Evolutionary conservation across 2,888 invertebrate species (phyloP).

Genomic region (Mesorhabditis spiculigera): DNA sequence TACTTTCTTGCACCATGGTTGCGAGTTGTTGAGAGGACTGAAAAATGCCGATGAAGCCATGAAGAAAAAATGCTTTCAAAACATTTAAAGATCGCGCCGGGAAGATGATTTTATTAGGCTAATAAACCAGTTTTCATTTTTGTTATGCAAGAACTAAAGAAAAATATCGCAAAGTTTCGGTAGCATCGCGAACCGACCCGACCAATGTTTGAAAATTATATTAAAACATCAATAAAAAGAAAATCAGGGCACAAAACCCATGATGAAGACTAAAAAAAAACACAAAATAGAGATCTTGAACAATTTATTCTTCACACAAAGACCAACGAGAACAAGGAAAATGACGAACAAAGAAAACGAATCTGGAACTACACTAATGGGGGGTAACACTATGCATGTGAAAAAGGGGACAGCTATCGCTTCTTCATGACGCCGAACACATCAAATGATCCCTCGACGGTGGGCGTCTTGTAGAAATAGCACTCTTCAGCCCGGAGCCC

Average conservation of each 20-base stretch:
- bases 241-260: too few relatives aligned
- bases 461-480: conserved; percentile 33
- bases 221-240: not conserved
- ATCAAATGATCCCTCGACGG: conserved; percentile 33
- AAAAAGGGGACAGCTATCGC: not conserved
- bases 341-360: conserved; percentile 10
- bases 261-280: too few relatives aligned
- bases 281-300: too few relatives aligned
- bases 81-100: not conserved
- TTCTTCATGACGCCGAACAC: conserved; percentile 44
- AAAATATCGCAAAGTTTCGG: conserved; percentile 13
- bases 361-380: not conserved
- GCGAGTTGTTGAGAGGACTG: not conserved
- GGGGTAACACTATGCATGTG: too few relatives aligned
- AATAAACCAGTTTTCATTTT: not conserved
- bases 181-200: too few relatives aligned
- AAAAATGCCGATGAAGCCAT: not conserved
- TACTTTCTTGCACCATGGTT: conserved; percentile 56
- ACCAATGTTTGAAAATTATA: not conserved
- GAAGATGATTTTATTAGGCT: not conserved
- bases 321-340: conserved; percentile 11
- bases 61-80: not conserved
- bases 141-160: not conserved
- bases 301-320: conserved; percentile 1
- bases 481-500: conserved; percentile 42